Evolutionary conservation across 2,113 vertebrate species (phyloP), one percentile per base, ranked within the genome.

Genomic region (Seriola aureovittata): DNA sequence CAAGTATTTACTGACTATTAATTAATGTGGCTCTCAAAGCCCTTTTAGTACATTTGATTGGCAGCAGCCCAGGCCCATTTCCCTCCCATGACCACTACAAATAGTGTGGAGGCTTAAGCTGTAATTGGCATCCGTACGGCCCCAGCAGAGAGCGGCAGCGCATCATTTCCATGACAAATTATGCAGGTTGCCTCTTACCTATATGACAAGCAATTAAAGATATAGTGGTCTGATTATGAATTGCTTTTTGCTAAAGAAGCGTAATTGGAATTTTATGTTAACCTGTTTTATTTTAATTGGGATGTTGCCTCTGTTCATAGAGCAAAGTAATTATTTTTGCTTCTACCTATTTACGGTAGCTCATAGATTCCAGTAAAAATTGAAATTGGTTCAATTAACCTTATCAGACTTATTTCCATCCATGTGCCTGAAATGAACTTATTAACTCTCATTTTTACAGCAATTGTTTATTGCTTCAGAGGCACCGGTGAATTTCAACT

Each of bases 141-240:
- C 76, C 73, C n/a, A 12, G 14, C 9, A 71, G 67, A 82, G 36
- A 58, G 63, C 77, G 38, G 9, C 36, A 58, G 58, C 0, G 2
- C 9, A 69, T 74, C 60, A 89, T 84, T 81, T 92, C 66, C 42
- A 46, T 32, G 80, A 68, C 68, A 64, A 80, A 88, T 85, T 82
- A 85, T 16, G 9, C 71, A 55, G 69, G 75, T 78, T 38, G 65
- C 73, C 63, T 81, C 75, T 86, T 85, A 85, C 69, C 84, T 85
- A 73, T 89, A 75, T 87, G 86, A 90, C 79, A 91, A 75, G 85
- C 81, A 88, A 89, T 92, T 92, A 88, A 82, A 81, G 44, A 84
- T 69, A 34, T 19, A 52, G 50, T 13, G 32, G 36, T 57, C 62
- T 71, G 46, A 88, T 82, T 89, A 69, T 75, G 66, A 89, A 86